Conservation (phyloP, 2,113 vertebrate genomes). For the Chinchilla lanigera region DNA sequence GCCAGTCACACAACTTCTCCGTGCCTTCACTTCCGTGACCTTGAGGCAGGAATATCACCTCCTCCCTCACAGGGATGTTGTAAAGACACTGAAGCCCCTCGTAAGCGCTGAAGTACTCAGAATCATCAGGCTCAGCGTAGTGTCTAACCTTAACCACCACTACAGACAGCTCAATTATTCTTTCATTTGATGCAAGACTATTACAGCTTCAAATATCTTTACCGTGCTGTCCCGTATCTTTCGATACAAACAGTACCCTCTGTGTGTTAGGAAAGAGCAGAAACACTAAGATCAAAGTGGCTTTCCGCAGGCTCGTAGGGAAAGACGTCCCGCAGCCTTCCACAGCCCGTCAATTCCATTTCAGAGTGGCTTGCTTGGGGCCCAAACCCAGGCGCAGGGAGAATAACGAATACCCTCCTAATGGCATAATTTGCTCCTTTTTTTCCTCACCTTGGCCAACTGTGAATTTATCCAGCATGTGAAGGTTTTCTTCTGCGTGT, state of each 20-base stretch:
- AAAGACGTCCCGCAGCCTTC: neutral
- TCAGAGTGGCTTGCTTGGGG: neutral
- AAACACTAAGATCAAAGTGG: neutral
- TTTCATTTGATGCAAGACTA: neutral
- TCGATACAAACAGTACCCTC: neutral
- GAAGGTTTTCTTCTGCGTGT: constrained; percentile 97
- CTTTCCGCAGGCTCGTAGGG: neutral
- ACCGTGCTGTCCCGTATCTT: neutral
- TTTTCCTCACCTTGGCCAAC: constrained; percentile 92
- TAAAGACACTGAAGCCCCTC: neutral
- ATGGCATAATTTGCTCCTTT: neutral
- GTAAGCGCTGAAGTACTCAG: neutral
- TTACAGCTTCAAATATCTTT: neutral
- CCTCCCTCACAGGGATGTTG: neutral
- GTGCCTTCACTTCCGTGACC: neutral
- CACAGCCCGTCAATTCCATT: neutral
- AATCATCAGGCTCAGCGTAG: neutral
- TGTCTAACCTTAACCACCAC: neutral
- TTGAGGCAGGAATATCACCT: neutral
- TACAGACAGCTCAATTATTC: neutral
- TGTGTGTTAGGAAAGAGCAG: neutral
- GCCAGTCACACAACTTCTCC: neutral
- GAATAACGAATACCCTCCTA: neutral
- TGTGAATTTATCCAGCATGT: constrained; percentile 98
- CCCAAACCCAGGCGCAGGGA: neutral